Evolutionary conservation across 2,888 invertebrate genomes (phyloP), one percentile per base, ranked within the genome.

Genomic region (Yponomeuta cagnagella): DNA sequence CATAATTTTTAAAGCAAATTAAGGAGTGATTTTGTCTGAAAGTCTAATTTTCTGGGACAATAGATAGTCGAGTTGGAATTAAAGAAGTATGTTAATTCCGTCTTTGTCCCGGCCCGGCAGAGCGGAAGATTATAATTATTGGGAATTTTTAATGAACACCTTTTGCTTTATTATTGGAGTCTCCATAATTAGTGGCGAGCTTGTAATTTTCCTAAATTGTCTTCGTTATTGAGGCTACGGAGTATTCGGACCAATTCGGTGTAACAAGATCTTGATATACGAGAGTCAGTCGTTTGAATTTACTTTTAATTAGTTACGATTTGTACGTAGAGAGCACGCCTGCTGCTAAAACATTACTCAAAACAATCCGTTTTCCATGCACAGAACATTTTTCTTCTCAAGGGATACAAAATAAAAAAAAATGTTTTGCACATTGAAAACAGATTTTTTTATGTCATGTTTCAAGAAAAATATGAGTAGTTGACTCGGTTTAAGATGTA

Each of bases 101-200:
- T 84, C 88, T 90, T 89, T 91, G 90, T 90, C 82, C 80, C 81
- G 81, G 77, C 72, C 80, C 89, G 84, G 69, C 86, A 81, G 87
- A 87, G 88, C 90, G 89, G 84, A 90, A 88, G 88, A 88, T 88
- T 90, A 89, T 91, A 91, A 91, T 90, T 89, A 90, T 89, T 83
- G 79, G 80, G 86, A 85, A 87, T 85, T 85, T 81, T 84, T 82
- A 78, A 78, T 79, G 76, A 81, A 78, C 79, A 82, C 78, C 79
- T 82, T 81, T 58, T 15, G 15, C 52, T 58, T 58, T 58, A 58
- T 58, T 58, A 58, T 58, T 58, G 52, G 52, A 58, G 15, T 58
- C 52, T 58, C 52, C 52, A 15, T 58, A 58, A 58, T 58, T 58
- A 58, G 52, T 58, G 52, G 52, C 15, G 52, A 12, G 4, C 52